phyloP scores from a whole-genome alignment of 2,797 vertebrate species.

The Acanthornis magna region DNA sequence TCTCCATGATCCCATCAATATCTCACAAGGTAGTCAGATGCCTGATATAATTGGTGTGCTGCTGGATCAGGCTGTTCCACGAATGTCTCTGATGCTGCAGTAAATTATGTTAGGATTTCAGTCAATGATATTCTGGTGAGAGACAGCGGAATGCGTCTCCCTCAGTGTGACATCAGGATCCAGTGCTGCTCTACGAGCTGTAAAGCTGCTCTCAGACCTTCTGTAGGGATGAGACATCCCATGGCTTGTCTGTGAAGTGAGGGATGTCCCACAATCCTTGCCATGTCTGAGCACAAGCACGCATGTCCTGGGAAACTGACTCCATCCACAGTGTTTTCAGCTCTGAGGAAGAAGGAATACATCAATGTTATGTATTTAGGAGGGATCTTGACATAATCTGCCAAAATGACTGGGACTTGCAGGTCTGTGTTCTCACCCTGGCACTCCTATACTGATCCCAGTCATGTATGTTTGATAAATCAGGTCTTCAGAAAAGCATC shows the following conservation, averaged over 20 bases:
- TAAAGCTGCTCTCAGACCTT: background rate
- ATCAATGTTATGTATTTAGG: background rate
- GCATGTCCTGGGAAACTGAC: background rate
- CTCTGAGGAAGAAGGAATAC: background rate
- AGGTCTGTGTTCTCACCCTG: background rate
- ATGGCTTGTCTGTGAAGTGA: background rate
- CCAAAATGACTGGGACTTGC: rapidly evolving
- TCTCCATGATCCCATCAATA: background rate
- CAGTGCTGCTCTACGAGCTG: background rate
- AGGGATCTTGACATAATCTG: background rate
- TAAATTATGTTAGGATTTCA: background rate
- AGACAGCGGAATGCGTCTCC: background rate
- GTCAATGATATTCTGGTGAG: background rate
- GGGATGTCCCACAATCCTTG: background rate
- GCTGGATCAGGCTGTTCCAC: background rate
- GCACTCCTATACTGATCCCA: background rate
- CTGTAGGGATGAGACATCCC: background rate
- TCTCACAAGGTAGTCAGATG: background rate
- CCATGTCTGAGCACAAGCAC: rapidly evolving
- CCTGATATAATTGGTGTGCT: background rate
- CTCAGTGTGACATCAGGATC: background rate
- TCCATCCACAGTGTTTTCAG: background rate
- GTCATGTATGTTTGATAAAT: background rate
- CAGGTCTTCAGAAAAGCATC: background rate
- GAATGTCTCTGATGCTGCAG: background rate